Base-by-base conservation (phyloP, 2,888 invertebrate genomes). In the Conistra vaccinii region DNA sequence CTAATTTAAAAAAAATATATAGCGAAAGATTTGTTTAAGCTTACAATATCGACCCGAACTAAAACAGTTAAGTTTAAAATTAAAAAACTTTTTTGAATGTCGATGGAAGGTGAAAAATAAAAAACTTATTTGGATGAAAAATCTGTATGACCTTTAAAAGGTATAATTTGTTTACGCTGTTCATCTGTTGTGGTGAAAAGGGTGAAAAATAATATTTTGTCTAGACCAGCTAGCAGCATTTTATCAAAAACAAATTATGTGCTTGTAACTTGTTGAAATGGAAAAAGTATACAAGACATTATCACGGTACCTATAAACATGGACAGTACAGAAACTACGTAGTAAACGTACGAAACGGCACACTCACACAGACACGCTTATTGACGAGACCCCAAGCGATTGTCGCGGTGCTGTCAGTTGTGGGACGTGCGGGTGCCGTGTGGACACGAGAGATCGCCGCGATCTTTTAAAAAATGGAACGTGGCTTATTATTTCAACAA, bases 81-180 rank as follows among this genome's bases (percentile, higher is more conserved):
- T 79, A 86, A 81, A 86, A 87, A 88, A 86, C 69, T 87, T 87
- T 81, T 57, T 42, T 14, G 68, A 80, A 80, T 81, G 78, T 69
- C 67, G 72, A 68, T 65, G 39, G 55, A 63, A 65, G 66, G 55
- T 45, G 32, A n/a, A 48, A 75, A 80, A 77, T 39, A 70, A 61
- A 69, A 70, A n/a, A 65, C n/a, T 23, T 48, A 45, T 75, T 71
- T 69, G 32, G 5, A 17, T 63, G 12, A 45, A 35, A 51, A 67
- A 66, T 39, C 29, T 39, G 5, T 51, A 14, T 17, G 35, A 48
- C 29, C 45, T 39, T 45, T 14, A 29, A 39, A 35, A 66, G 42
- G 65, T 69, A 23, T 3, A 57, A 29, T 61, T 35, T 53, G 39
- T 69, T 81, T 51, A 55, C 12, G n/a, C n/a, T n/a, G n/a, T n/a